Evolutionary conservation across 2,888 invertebrate species (phyloP), one percentile per base, ranked within the genome.

Genomic region (Chromoteleia sp.): DNA sequence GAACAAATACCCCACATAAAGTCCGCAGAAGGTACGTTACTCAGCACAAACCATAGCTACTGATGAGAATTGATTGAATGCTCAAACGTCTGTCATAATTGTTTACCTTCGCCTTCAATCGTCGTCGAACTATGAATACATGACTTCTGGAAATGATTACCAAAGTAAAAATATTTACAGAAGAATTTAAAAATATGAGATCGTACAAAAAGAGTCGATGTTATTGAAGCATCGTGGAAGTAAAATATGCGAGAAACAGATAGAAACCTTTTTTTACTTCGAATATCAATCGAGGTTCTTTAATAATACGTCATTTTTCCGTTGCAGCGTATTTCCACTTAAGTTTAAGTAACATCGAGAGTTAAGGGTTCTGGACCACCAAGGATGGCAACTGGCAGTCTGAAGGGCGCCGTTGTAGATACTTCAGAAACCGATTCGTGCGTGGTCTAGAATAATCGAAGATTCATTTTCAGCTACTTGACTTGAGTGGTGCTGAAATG

Each of bases 321-420:
- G 2, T 12, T 70, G 52, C 84, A 85, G 76, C 84, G 85, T 88
- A 89, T 88, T 90, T 90, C 88, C 88, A 88, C 89, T 89, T 86
- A 85, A 85, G 84, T 87, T 86, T 87, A 87, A 87, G 88, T 86
- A 89, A 89, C 88, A 89, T 91, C 86, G 86, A 88, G 88, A 87
- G 88, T 86, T 87, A 88, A 88, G 90, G 89, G 90, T 91, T 87
- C 86, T 83, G 87, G 91, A 91, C 91, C 91, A 91, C 91, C 91
- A 87, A 88, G 86, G 90, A 88, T 89, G 90, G 86, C 87, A 86
- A 86, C 83, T 79, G 83, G 76, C 77, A 83, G 80, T 70, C 81
- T 88, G 87, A 88, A 88, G 87, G 86, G 86, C 84, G 82, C 85
- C 87, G 83, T 86, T 88, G 87, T 85, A 85, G 86, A 84, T 87